phyloP scores from a whole-genome alignment of 1,140 invertebrate species.

The Halesus radiatus region DNA sequence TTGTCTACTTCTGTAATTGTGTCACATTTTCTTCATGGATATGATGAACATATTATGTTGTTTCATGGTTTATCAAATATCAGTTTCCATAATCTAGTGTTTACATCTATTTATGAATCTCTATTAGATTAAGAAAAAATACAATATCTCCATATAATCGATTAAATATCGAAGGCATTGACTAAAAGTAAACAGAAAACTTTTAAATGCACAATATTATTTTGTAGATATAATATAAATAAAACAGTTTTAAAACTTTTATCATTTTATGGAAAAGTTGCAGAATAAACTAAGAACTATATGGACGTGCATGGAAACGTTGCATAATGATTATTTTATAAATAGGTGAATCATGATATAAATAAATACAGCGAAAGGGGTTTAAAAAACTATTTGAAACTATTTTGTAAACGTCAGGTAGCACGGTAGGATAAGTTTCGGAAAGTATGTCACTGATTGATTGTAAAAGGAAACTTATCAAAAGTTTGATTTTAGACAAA shows the following conservation, averaged over 20 bases:
- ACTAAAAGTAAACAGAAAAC: too few relatives aligned
- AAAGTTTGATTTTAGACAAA: background rate
- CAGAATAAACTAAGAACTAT: background rate
- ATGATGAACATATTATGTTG: too few relatives aligned
- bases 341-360: background rate
- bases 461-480: background rate
- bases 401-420: slow-evolving; percentile 29
- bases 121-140: too few relatives aligned
- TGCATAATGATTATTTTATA: background rate
- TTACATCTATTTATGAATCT: too few relatives aligned
- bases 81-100: too few relatives aligned
- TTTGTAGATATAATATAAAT: background rate
- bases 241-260: background rate
- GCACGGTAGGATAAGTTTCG: slow-evolving; percentile 15
- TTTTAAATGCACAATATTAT: too few relatives aligned
- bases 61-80: too few relatives aligned
- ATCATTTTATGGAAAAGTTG: background rate
- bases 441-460: slow-evolving; percentile 32
- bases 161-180: too few relatives aligned
- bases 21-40: too few relatives aligned
- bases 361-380: too few relatives aligned
- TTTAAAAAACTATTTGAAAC: background rate
- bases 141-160: too few relatives aligned
- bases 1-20: too few relatives aligned
- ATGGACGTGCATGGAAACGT: background rate